Evolutionary conservation across 2,888 invertebrate genomes (phyloP).

Genomic region (Dendrolimus pini): DNA sequence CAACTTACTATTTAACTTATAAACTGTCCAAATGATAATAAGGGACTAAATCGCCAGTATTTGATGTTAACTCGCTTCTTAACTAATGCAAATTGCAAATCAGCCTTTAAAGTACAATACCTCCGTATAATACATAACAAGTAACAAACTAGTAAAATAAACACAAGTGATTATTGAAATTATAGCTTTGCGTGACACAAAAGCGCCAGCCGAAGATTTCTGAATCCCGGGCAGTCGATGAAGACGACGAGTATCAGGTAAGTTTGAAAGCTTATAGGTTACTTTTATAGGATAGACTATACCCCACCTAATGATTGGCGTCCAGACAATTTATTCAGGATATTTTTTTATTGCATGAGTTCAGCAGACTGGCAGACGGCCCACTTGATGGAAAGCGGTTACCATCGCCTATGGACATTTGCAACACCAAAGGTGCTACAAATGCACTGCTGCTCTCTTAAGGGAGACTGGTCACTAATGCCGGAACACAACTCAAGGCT

Average conservation of each 20-base stretch:
- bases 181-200: constrained; percentile 36
- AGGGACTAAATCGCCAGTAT: background rate
- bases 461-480: no score
- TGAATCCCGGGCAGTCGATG: constrained; percentile 26
- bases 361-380: no score
- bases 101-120: background rate
- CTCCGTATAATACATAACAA: no score
- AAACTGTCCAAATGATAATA: no score
- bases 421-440: no score
- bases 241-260: constrained; percentile 49
- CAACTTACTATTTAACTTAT: no score
- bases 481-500: no score
- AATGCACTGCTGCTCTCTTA: no score
- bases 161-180: background rate
- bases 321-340: background rate
- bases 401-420: no score
- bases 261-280: background rate
- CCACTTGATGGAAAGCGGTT: no score
- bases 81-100: background rate
- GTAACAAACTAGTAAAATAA: background rate
- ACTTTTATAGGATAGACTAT: background rate
- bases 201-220: constrained; percentile 20
- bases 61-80: background rate
- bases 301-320: background rate
- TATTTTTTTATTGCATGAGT: no score